Evolutionary conservation across 2,888 invertebrate species (phyloP).

Genomic region (Orthosia incerta): DNA sequence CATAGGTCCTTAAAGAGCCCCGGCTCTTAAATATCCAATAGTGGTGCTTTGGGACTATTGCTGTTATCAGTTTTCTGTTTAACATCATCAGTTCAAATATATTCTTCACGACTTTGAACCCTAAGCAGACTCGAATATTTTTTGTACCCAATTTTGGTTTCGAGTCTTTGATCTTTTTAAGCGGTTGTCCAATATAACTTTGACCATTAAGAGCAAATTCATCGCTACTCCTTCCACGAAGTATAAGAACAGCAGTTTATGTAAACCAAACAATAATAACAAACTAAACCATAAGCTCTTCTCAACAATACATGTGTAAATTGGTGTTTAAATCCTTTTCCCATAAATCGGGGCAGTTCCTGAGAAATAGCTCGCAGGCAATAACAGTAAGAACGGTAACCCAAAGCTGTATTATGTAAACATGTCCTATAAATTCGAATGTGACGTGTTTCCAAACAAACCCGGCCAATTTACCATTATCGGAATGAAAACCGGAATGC

Average conservation of each 20-base stretch:
- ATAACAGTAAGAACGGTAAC: conserved; percentile 47
- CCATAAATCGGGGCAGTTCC: conserved; percentile 54
- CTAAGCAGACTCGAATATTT: background rate
- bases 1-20: conserved; percentile 40
- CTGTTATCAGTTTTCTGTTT: background rate
- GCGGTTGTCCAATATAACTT: background rate
- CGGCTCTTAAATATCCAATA: background rate
- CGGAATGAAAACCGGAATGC: conserved; percentile 59
- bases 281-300: conserved; percentile 17
- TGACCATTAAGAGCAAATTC: background rate
- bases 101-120: background rate
- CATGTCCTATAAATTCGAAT: conserved; percentile 75
- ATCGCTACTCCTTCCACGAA: conserved; percentile 22
- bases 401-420: conserved; percentile 69
- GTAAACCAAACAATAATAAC: conserved; percentile 29
- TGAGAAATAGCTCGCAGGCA: conserved; percentile 45
- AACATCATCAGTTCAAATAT: background rate
- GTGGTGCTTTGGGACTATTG: background rate
- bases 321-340: conserved; percentile 52
- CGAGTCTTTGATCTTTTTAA: background rate
- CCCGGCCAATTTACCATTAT: conserved; percentile 63
- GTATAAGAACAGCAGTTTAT: conserved; percentile 29
- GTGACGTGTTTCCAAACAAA: conserved; percentile 74
- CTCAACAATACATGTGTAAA: conserved; percentile 47
- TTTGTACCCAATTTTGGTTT: background rate